A percentile compares a stretch with the other conserved stretches of the same genome.
Conservation (phyloP, 2,888 invertebrate genomes). For the Synergus umbraculus region DNA sequence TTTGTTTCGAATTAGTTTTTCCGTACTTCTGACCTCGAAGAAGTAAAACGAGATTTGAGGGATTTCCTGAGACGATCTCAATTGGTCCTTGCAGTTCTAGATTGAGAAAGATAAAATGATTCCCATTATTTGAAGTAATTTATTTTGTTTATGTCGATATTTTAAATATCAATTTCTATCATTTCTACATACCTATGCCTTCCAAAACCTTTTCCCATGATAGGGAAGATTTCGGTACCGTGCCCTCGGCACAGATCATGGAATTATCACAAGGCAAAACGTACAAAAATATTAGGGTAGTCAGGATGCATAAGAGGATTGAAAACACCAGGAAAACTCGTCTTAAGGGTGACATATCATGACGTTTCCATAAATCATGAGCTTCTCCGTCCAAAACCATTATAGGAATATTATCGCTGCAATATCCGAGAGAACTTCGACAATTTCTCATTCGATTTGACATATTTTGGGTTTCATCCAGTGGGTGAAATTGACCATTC, state of each 20-base stretch:
- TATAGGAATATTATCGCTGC: slow-evolving; percentile 72
- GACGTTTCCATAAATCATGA: slow-evolving; percentile 72
- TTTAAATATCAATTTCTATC: background rate
- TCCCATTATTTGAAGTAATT: slow-evolving; percentile 29
- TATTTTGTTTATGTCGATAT: background rate
- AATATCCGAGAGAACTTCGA: slow-evolving; percentile 67
- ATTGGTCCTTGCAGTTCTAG: slow-evolving; percentile 74
- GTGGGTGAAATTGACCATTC: slow-evolving; percentile 69
- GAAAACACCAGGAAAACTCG: slow-evolving; percentile 85
- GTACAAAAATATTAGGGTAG: slow-evolving; percentile 87
- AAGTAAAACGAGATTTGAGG: slow-evolving; percentile 84
- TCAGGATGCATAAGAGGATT: slow-evolving; percentile 84
- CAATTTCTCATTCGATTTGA: slow-evolving; percentile 64
- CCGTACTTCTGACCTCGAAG: slow-evolving; percentile 80
- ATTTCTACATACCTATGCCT: slow-evolving; percentile 71
- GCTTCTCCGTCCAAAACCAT: slow-evolving; percentile 70
- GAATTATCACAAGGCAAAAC: slow-evolving; percentile 86
- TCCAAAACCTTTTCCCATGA: slow-evolving; percentile 76
- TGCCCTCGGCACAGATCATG: slow-evolving; percentile 81
- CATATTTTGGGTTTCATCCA: slow-evolving; percentile 70
- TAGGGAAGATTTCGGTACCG: slow-evolving; percentile 64
- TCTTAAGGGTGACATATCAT: slow-evolving; percentile 83
- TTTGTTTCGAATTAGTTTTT: slow-evolving; percentile 64
- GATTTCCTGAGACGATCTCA: slow-evolving; percentile 66
- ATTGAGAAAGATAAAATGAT: slow-evolving; percentile 46